These are phyloP conservation scores for Girardia tigrina DNA, from an alignment of 2,888 invertebrate species.

Conservation along the genomic window DNA sequence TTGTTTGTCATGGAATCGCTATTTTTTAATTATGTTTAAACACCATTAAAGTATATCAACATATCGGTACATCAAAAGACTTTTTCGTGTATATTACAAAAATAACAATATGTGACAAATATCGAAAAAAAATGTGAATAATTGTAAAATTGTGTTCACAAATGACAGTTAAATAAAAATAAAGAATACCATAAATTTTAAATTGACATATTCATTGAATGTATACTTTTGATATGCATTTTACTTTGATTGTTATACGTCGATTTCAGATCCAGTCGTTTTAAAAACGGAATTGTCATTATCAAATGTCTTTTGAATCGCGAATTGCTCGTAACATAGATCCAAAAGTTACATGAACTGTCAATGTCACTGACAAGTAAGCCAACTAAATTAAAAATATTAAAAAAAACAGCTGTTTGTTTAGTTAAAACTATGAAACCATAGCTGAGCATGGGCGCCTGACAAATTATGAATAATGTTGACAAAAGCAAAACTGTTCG, in stretches of 20 bases:
- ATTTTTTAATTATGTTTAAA: no score
- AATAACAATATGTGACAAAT: no score
- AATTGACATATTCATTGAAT: neutral
- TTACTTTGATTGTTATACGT: neutral
- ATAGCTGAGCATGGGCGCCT: conserved; percentile 20
- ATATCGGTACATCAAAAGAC: no score
- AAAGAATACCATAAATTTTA: no score
- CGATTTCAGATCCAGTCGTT: neutral
- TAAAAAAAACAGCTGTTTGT: conserved; percentile 14
- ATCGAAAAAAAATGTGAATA: no score
- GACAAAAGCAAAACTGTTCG: conserved; percentile 19
- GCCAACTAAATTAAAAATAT: conserved; percentile 24
- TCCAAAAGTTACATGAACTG: conserved; percentile 30
- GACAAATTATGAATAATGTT: conserved; percentile 25
- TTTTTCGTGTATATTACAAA: no score
- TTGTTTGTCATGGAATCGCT: no score
- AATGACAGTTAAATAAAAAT: no score
- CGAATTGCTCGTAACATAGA: conserved; percentile 21
- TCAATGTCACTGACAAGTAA: conserved; percentile 29
- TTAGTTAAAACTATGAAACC: conserved; percentile 14
- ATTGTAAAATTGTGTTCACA: no score
- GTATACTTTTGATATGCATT: conserved; percentile 16
- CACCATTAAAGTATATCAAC: no score
- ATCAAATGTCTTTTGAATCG: conserved; percentile 43
- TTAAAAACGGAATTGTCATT: conserved; percentile 3